phyloP scores from a whole-genome alignment of 2,113 vertebrate species.

The Rousettus leschenaultii region DNA sequence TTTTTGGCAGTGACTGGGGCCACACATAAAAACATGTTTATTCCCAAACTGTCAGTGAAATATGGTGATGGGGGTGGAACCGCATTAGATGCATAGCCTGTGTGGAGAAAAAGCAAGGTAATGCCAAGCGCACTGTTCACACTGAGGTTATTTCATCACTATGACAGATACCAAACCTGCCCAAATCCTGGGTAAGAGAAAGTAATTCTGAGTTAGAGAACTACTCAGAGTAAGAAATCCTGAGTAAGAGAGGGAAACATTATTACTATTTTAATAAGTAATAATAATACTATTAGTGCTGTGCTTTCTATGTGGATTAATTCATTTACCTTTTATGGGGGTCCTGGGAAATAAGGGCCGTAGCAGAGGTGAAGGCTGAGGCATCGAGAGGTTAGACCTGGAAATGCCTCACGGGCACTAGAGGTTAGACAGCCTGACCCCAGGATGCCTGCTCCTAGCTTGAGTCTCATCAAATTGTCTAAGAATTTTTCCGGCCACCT shows the following conservation, averaged over 20 bases:
- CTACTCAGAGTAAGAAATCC: neutral
- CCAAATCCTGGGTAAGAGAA: neutral
- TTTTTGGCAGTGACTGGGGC: conserved; percentile 60
- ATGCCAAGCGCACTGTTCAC: neutral
- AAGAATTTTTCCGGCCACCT: neutral
- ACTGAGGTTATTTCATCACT: neutral
- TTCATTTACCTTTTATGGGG: neutral
- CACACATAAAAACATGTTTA: conserved; percentile 68
- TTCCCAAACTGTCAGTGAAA: conserved; percentile 59
- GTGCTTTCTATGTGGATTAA: neutral
- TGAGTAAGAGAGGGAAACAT: neutral
- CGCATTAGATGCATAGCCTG: neutral
- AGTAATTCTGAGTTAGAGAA: neutral
- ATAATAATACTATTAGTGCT: neutral
- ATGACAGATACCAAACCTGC: neutral
- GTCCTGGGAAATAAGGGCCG: neutral
- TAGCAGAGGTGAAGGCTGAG: neutral
- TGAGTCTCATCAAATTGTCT: neutral
- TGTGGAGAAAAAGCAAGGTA: neutral
- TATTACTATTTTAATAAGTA: neutral
- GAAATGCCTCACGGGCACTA: fast-evolving
- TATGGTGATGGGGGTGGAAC: neutral
- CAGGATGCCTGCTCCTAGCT: neutral
- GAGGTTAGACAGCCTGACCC: neutral
- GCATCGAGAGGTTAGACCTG: neutral